Conservation (phyloP, 1,140 invertebrate genomes). For the Conus ventricosus region DNA sequence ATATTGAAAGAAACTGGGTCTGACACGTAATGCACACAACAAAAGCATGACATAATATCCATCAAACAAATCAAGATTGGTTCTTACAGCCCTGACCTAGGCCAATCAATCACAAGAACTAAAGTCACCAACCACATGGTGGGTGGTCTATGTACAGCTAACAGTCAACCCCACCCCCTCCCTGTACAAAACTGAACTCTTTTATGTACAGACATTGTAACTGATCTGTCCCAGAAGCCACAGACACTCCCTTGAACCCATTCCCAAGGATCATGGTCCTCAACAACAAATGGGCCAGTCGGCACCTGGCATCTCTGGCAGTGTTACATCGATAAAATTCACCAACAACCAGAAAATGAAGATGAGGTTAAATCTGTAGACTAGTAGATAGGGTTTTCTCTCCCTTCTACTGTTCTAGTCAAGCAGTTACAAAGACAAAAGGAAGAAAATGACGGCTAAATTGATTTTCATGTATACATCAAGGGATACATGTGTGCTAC, state of each 20-base stretch:
- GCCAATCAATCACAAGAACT: not conserved
- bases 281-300: not conserved
- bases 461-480: not conserved
- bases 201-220: no score
- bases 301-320: not conserved
- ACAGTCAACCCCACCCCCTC: not conserved
- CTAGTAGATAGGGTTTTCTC: not conserved
- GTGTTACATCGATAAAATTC: not conserved
- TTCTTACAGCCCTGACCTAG: not conserved
- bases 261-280: not conserved
- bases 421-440: not conserved
- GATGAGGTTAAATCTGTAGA: no score
- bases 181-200: not conserved
- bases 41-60: not conserved
- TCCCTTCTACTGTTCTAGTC: not conserved
- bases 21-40: constrained; percentile 11
- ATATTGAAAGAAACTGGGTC: constrained; percentile 37
- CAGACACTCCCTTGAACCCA: not conserved
- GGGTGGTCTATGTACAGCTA: not conserved
- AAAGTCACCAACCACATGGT: not conserved
- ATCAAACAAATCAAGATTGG: not conserved
- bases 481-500: not conserved
- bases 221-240: not conserved
- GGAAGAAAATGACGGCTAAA: not conserved
- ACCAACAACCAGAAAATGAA: no score